These are phyloP conservation scores for Amblyjoppa proteus DNA, from an alignment of 2,888 invertebrate species.

Conservation along the genomic window DNA sequence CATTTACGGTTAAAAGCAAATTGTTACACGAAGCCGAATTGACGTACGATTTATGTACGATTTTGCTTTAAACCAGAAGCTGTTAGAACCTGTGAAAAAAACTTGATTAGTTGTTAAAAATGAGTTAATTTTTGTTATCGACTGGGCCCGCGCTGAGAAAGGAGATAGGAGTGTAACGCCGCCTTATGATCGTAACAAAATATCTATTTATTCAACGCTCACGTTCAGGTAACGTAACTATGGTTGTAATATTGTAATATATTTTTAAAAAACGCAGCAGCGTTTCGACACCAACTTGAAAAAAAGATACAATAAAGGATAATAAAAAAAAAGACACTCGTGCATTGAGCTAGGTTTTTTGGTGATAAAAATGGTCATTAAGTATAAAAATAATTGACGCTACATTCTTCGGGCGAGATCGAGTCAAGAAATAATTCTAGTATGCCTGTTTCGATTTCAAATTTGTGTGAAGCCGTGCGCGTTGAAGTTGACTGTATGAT, in stretches of 20 bases:
- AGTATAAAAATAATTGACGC: conserved; percentile 18
- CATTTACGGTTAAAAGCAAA: too few relatives aligned
- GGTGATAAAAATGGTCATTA: conserved; percentile 21
- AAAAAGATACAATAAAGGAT: conserved; percentile 24
- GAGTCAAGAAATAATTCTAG: neutral
- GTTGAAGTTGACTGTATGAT: neutral
- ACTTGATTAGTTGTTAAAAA: too few relatives aligned
- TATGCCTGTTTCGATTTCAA: neutral
- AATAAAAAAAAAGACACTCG: conserved; percentile 39
- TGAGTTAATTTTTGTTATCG: too few relatives aligned
- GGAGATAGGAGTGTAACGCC: too few relatives aligned
- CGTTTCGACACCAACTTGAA: neutral
- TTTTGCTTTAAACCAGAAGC: too few relatives aligned
- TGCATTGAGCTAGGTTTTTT: conserved; percentile 12
- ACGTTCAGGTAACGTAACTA: neutral
- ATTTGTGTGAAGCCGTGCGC: neutral
- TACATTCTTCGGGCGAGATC: conserved; percentile 4
- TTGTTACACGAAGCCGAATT: too few relatives aligned
- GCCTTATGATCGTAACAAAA: conserved; percentile 67
- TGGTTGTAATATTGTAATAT: too few relatives aligned
- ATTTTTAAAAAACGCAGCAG: too few relatives aligned
- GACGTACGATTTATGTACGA: too few relatives aligned
- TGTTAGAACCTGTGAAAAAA: too few relatives aligned
- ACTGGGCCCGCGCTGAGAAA: too few relatives aligned
- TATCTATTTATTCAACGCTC: conserved; percentile 57